A percentile compares a stretch with the other conserved stretches of the same genome.
Conservation (phyloP, 1,140 invertebrate genomes). For the Caerostris darwini region DNA sequence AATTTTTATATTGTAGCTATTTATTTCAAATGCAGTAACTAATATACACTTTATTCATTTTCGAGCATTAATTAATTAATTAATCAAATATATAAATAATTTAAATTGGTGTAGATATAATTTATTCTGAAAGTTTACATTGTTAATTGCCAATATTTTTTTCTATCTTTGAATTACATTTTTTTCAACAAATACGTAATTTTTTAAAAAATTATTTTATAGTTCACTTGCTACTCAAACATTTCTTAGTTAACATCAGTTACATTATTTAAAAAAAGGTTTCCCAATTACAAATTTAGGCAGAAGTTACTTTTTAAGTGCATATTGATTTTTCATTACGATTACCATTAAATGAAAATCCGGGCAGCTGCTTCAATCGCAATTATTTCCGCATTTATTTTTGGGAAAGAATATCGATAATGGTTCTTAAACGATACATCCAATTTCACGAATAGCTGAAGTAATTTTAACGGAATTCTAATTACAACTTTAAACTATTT, state of each 20-base stretch:
- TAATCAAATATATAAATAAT: too few species aligned
- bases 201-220: background rate
- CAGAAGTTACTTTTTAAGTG: background rate
- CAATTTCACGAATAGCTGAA: background rate
- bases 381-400: background rate
- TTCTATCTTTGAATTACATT: too few species aligned
- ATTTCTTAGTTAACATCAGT: background rate
- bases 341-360: background rate
- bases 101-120: too few species aligned
- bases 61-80: too few species aligned
- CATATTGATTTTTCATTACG: background rate
- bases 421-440: background rate
- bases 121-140: too few species aligned
- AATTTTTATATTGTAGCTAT: too few species aligned
- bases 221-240: background rate
- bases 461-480: background rate
- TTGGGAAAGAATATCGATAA: background rate
- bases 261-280: background rate
- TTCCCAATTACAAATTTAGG: background rate
- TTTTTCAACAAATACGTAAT: too few species aligned
- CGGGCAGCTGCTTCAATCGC: background rate
- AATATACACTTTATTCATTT: too few species aligned
- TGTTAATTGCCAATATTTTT: too few species aligned
- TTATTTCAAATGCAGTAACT: too few species aligned
- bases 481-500: background rate